Conservation (phyloP, 2,888 invertebrate species). For the Drosophila infuscata region DNA sequence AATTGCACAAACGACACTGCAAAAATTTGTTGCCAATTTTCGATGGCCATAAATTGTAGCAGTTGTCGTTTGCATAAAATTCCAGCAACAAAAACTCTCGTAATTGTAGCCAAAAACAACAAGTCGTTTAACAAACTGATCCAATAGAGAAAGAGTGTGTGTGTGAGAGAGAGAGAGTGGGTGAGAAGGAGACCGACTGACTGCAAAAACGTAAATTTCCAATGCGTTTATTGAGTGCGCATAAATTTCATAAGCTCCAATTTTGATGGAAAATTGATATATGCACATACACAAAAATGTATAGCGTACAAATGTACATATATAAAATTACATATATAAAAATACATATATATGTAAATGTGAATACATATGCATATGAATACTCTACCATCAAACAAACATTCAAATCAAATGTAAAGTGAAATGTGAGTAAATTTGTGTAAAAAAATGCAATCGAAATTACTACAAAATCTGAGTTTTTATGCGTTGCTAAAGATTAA, state of each 20-base stretch:
- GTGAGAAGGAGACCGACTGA: slow-evolving; percentile 19
- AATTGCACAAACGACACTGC: slow-evolving; percentile 46
- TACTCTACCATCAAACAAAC: slow-evolving; percentile 23
- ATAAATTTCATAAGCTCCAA: slow-evolving; percentile 53
- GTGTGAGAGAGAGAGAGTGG: background rate
- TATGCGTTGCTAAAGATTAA: background rate
- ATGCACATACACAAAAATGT: slow-evolving; percentile 4
- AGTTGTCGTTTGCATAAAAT: slow-evolving; percentile 78
- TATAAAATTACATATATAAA: background rate
- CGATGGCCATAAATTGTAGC: slow-evolving; percentile 73
- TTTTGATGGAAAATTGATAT: slow-evolving; percentile 60
- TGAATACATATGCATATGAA: slow-evolving; percentile 5
- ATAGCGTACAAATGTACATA: background rate
- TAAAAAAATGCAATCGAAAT: background rate
- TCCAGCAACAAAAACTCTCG: slow-evolving; percentile 32
- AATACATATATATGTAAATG: slow-evolving; percentile 1
- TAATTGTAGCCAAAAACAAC: slow-evolving; percentile 30
- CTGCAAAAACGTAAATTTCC: slow-evolving; percentile 61
- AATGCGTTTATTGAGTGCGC: slow-evolving; percentile 64
- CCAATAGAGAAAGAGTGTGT: slow-evolving; percentile 14
- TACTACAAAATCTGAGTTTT: background rate
- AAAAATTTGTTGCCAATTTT: slow-evolving; percentile 56
- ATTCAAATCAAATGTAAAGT: background rate
- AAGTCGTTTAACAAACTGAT: slow-evolving; percentile 34
- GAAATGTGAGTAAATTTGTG: slow-evolving; percentile 4